A percentile compares a stretch with the other conserved stretches of the same genome.
phyloP scores from a whole-genome alignment of 2,797 vertebrate species.

The Melanotaenia maccullochi region DNA sequence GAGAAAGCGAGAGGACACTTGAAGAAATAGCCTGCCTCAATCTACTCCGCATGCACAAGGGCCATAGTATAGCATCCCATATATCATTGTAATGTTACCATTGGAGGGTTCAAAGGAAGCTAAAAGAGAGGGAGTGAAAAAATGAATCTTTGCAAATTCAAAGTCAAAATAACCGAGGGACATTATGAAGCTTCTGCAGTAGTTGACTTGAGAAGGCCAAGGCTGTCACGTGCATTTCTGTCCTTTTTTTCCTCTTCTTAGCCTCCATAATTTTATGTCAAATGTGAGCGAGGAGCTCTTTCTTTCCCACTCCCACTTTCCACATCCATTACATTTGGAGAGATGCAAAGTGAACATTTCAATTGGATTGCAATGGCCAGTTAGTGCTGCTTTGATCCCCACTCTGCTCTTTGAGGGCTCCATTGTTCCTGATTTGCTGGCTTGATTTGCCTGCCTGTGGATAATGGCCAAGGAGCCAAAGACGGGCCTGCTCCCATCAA shows the following conservation, averaged over 20 bases:
- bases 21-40: conserved; percentile 73
- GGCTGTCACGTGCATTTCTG: conserved; percentile 67
- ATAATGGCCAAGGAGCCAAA: conserved; percentile 74
- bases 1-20: conserved; percentile 62
- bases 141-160: conserved; percentile 71
- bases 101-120: conserved; percentile 77
- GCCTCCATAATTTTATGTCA: conserved; percentile 80
- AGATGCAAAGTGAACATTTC: conserved; percentile 87
- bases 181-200: conserved; percentile 75
- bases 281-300: conserved; percentile 74
- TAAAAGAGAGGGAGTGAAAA: conserved; percentile 54
- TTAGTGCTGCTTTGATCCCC: conserved; percentile 86
- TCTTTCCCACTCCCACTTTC: conserved; percentile 78
- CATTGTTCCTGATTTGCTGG: conserved; percentile 86
- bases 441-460: conserved; percentile 80
- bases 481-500: conserved; percentile 68
- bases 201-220: conserved; percentile 76
- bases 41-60: conserved; percentile 73
- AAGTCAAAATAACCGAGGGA: conserved; percentile 81
- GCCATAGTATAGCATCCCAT: conserved; percentile 74
- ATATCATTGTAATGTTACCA: conserved; percentile 81
- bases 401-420: conserved; percentile 82
- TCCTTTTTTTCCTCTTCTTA: conserved; percentile 71
- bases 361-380: conserved; percentile 88
- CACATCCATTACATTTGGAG: conserved; percentile 84